These are phyloP conservation scores for Channa maculata DNA, from an alignment of 2,113 vertebrate genomes.

Conservation along the genomic window DNA sequence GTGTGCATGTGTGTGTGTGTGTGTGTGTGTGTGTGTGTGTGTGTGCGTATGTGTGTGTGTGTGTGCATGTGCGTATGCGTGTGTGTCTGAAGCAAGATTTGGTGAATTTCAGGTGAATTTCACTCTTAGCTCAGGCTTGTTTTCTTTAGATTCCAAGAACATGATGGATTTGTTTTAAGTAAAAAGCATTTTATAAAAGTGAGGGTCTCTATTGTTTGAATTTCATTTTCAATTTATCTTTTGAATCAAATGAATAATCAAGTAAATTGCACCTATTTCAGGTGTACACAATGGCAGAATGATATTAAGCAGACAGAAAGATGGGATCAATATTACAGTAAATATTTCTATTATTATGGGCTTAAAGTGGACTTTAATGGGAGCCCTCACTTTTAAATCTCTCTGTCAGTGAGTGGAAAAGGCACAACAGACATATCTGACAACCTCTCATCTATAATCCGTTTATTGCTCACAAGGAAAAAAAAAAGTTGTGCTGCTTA, in stretches of 20 bases:
- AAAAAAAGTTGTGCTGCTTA: constrained; percentile 1
- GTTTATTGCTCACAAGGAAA: constrained; percentile 49
- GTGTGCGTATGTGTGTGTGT: too few species aligned
- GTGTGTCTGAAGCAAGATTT: neutral
- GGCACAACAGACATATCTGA: constrained; percentile 54
- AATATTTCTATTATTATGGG: constrained; percentile 44
- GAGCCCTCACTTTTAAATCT: constrained; percentile 49
- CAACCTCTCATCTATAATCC: constrained; percentile 64
- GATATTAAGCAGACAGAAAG: constrained; percentile 35
- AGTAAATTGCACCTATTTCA: constrained; percentile 29
- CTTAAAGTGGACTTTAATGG: constrained; percentile 38
- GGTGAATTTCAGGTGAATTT: constrained; percentile 4
- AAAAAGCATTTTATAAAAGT: constrained; percentile 9
- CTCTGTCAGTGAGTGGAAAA: constrained; percentile 42
- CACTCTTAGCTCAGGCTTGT: constrained; percentile 12
- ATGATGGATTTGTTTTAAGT: constrained; percentile 2
- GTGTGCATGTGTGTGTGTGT: too few species aligned
- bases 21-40: too few species aligned
- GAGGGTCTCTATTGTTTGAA: neutral
- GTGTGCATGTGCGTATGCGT: too few species aligned
- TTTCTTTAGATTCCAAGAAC: constrained; percentile 17
- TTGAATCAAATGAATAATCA: constrained; percentile 20
- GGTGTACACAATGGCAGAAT: constrained; percentile 35
- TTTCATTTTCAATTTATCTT: constrained; percentile 35
- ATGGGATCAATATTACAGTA: constrained; percentile 67